phyloP scores from a whole-genome alignment of 2,113 vertebrate species.

The Oceanodroma tethys region DNA sequence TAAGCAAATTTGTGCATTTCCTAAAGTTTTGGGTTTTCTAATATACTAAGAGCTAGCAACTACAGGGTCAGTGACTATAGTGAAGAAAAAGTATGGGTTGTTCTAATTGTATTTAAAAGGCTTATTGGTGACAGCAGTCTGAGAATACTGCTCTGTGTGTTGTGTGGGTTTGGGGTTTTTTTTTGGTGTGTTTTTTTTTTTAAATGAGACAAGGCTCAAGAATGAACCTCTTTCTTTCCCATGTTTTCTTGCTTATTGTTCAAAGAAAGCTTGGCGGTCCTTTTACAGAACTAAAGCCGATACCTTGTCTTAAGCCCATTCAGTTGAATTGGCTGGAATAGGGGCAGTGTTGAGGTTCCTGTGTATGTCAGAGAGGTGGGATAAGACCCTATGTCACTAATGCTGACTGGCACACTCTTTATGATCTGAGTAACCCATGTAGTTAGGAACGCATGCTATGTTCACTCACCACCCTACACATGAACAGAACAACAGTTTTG shows the following conservation, averaged over 20 bases:
- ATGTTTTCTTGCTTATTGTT: neutral
- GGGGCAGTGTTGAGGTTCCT: neutral
- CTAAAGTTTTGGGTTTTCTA: neutral
- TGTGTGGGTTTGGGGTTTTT: neutral
- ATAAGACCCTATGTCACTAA: neutral
- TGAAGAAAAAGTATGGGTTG: neutral
- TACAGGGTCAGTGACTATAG: neutral
- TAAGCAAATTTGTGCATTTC: neutral
- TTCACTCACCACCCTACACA: neutral
- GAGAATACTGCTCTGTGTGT: neutral
- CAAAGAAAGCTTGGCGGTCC: neutral
- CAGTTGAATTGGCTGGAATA: neutral
- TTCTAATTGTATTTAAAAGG: neutral
- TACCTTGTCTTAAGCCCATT: neutral
- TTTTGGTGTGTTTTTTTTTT: neutral
- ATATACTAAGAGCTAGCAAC: neutral
- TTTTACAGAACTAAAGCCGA: neutral
- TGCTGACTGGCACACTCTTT: neutral
- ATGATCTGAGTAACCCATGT: neutral
- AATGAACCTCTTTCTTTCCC: neutral
- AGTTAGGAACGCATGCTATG: neutral
- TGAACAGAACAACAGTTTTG: neutral
- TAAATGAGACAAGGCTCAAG: neutral
- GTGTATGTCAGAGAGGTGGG: neutral
- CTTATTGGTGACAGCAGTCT: rapidly evolving